These are phyloP conservation scores for Anas bernieri DNA, from an alignment of 2,797 vertebrate species.

Conservation along the genomic window DNA sequence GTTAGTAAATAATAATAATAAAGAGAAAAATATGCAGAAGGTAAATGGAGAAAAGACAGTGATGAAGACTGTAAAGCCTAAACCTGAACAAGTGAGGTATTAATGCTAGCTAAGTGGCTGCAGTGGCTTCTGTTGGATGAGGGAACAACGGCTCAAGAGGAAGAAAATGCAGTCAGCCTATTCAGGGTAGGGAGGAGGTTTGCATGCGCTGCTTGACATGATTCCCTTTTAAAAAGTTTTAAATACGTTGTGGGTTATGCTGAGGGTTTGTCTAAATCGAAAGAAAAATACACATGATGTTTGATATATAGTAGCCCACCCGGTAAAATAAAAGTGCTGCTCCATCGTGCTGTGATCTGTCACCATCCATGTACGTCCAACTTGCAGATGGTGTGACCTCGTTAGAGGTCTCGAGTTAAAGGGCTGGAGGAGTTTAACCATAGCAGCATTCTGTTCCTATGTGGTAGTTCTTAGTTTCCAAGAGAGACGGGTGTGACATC, in stretches of 20 bases:
- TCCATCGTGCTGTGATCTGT: neutral
- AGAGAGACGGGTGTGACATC: conserved; percentile 16
- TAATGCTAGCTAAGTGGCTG: neutral
- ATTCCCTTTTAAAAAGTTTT: neutral
- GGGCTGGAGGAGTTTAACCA: neutral
- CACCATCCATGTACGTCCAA: neutral
- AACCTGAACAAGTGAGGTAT: neutral
- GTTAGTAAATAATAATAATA: neutral
- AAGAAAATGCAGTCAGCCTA: conserved; percentile 20
- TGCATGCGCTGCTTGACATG: neutral
- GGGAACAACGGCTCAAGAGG: neutral
- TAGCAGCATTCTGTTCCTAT: neutral
- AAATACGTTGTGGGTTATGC: neutral
- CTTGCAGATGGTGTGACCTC: neutral
- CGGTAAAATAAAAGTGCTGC: neutral
- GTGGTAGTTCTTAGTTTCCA: neutral
- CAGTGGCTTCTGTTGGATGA: neutral
- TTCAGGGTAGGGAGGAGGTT: neutral
- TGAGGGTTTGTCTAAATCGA: neutral
- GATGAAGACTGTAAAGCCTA: neutral
- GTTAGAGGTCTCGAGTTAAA: neutral
- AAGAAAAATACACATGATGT: neutral
- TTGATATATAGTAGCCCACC: neutral
- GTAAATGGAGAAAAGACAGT: neutral
- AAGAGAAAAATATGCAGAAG: neutral